Conservation (phyloP, 2,797 vertebrate species). For the Bradypus variegatus region DNA sequence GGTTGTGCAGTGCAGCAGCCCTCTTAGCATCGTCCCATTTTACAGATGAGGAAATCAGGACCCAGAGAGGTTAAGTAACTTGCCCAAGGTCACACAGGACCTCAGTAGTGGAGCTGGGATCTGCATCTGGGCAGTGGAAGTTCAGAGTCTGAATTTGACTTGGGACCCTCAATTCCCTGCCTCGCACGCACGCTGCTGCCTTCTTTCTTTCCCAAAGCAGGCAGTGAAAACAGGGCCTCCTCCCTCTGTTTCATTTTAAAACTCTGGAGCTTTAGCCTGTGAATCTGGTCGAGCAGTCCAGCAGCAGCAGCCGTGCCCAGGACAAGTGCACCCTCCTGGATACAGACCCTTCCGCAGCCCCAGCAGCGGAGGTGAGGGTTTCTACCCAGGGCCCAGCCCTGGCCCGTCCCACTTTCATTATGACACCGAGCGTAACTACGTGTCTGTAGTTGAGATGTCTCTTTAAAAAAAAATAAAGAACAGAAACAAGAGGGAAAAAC, state of each 20-base stretch:
- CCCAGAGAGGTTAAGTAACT: not conserved
- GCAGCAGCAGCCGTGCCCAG: not conserved
- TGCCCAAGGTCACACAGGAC: not conserved
- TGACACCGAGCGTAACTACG: not conserved
- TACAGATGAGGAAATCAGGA: not conserved
- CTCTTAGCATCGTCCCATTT: not conserved
- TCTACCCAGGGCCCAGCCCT: no score
- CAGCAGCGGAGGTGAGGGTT: not conserved
- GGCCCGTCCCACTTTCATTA: not conserved
- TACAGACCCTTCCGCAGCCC: not conserved
- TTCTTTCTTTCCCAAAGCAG: not conserved
- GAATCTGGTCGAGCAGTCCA: no score
- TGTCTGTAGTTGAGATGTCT: not conserved
- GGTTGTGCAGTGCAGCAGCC: not conserved
- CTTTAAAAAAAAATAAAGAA: slow-evolving; percentile 61
- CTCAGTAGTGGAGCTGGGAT: not conserved
- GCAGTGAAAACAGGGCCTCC: not conserved
- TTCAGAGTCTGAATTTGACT: not conserved
- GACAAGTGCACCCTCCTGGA: not conserved
- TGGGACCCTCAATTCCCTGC: not conserved
- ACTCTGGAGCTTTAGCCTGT: not conserved
- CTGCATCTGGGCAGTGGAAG: not conserved
- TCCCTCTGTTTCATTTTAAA: not conserved
- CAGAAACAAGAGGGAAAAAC: slow-evolving; percentile 48
- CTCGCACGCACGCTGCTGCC: no score